Percentiles rank a stretch among this genome's conserved stretches.
These are phyloP conservation scores for Malthinus seriepunctatus DNA, from an alignment of 2,888 invertebrate genomes.

Conservation along the genomic window DNA sequence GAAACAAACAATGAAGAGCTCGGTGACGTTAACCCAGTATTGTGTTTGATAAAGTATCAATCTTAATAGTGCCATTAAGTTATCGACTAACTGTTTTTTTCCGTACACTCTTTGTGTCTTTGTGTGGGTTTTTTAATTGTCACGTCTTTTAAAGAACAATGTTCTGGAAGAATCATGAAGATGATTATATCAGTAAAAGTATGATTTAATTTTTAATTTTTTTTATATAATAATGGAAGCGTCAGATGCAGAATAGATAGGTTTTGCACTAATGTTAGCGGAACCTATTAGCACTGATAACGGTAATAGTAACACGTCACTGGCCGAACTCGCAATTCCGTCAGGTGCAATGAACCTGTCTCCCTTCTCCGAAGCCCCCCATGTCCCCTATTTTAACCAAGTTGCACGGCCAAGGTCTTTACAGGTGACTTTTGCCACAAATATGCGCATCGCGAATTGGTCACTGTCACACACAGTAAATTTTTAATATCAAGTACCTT, in stretches of 20 bases:
- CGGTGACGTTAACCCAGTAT: no score
- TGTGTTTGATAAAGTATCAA: no score
- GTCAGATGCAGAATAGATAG: constrained; percentile 39
- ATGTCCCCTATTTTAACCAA: constrained; percentile 25
- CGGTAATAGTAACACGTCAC: constrained; percentile 49
- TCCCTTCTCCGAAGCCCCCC: constrained; percentile 34
- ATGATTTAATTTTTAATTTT: background rate
- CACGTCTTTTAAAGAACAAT: no score
- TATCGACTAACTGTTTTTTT: no score
- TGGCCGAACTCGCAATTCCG: constrained; percentile 53
- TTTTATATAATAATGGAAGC: constrained; percentile 25
- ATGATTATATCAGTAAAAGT: background rate
- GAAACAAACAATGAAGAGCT: no score
- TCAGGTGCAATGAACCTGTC: constrained; percentile 55
- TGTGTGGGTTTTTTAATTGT: no score
- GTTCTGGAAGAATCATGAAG: no score
- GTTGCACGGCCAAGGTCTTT: constrained; percentile 38
- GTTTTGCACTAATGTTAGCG: constrained; percentile 49
- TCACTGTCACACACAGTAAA: constrained; percentile 37
- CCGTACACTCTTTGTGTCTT: no score
- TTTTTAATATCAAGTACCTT: background rate
- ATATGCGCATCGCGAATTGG: constrained; percentile 40
- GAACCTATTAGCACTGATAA: constrained; percentile 52
- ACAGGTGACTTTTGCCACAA: constrained; percentile 40
- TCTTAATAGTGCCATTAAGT: no score